Evolutionary conservation across 1,140 invertebrate genomes (phyloP), one percentile per base, ranked within the genome.

Genomic region (Tetramorium parvispinum): DNA sequence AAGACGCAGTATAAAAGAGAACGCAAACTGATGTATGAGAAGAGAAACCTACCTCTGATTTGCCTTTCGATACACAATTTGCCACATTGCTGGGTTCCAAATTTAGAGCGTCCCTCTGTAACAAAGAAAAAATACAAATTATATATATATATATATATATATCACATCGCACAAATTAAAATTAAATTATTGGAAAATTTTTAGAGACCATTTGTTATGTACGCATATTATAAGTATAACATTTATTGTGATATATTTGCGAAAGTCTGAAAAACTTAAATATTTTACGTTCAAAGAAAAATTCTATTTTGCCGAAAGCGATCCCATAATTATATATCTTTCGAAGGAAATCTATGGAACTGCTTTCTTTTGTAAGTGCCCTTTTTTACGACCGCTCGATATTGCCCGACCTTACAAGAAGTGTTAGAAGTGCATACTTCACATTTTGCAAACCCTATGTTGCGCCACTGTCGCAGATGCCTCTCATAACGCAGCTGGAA

Each of bases 21-120:
- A n/a, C 55, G 65, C 49, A 65, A 68, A 70, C 27, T 53, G 27
- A 75, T 70, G 18, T 46, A 49, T 40, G 24, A 85, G 49, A 70
- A 65, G 32, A 24, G n/a, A 85, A 32, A 51, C 95, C 96, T 95
- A 98, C 97, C 96, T 98, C 97, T 85, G 97, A 97, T 95, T 98
- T 98, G 90, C 97, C 97, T 96, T 97, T 98, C 40, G 97, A 98
- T 68, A 98, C 97, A 91, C 97, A 98, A 94, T 97, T 97, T 13
- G 96, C 96, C 46, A 97, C 97, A 92, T 97, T 97, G 91, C 96
- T 97, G 2, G 97, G 97, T 92, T 98, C 97, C 93, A 98, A 94
- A 92, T 96, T 96, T 68, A 98, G 95, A 21, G 97, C 96, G 92
- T 98, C 97, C 91, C 96, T 96, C 97, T 98, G 97, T 59, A 96